phyloP scores from a whole-genome alignment of 2,113 vertebrate species.

The Spea bombifrons region DNA sequence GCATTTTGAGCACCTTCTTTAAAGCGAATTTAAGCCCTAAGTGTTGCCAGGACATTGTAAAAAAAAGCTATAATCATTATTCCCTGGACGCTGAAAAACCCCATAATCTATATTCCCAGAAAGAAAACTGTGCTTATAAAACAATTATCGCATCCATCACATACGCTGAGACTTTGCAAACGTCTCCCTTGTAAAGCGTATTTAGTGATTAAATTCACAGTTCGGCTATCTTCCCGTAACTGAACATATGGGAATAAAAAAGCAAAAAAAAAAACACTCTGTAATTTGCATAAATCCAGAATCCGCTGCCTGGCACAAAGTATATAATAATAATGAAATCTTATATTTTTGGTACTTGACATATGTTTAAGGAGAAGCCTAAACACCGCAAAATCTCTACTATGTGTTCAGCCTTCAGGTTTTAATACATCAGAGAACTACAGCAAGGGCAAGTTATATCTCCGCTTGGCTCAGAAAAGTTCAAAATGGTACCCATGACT shows the following conservation, averaged over 20 bases:
- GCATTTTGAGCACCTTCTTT: too few species aligned
- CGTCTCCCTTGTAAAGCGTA: slow-evolving; percentile 1
- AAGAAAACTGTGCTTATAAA: neutral
- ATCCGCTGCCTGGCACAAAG: neutral
- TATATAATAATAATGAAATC: neutral
- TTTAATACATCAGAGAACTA: too few species aligned
- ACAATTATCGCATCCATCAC: neutral
- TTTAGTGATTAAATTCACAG: slow-evolving; percentile 3
- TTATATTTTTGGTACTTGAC: neutral
- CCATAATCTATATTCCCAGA: too few species aligned
- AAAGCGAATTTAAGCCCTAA: too few species aligned
- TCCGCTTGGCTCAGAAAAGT: too few species aligned
- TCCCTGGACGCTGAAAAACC: too few species aligned
- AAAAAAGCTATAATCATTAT: too few species aligned
- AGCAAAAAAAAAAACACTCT: slow-evolving; percentile 1
- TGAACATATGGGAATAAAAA: slow-evolving; percentile 10
- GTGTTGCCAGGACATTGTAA: too few species aligned
- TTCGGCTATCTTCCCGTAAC: neutral
- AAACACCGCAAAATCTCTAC: too few species aligned
- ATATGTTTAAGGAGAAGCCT: neutral
- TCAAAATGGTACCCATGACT: too few species aligned
- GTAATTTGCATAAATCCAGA: slow-evolving; percentile 15
- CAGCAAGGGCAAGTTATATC: too few species aligned
- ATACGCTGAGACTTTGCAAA: neutral
- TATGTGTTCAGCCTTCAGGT: too few species aligned